Conservation (phyloP, 2,113 vertebrate species). For the Protobothrops mucrosquamatus region DNA sequence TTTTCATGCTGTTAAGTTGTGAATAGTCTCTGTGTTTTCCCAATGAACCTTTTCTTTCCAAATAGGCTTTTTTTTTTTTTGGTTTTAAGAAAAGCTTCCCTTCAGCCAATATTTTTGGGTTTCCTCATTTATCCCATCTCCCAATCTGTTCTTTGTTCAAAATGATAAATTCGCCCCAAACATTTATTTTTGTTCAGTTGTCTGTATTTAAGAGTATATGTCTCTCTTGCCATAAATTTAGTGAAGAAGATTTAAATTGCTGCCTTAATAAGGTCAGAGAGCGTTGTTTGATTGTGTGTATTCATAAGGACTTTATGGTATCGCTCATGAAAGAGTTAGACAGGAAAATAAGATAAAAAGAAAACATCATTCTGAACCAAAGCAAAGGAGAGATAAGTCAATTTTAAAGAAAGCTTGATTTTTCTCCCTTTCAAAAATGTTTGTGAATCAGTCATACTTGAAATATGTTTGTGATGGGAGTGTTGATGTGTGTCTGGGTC, state of each 20-base stretch:
- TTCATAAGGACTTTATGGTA: neutral
- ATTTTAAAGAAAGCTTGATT: neutral
- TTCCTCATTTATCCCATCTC: neutral
- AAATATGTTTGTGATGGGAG: conserved; percentile 7
- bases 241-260: neutral
- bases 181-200: neutral
- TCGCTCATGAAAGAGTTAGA: neutral
- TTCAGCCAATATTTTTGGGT: neutral
- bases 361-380: neutral
- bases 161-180: neutral
- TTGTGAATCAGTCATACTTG: neutral
- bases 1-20: neutral
- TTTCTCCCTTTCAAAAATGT: neutral
- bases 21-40: neutral
- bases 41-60: neutral
- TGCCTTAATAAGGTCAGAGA: neutral
- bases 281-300: neutral
- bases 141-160: neutral
- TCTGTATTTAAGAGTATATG: neutral
- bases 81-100: neutral
- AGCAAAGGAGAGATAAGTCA: neutral
- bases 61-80: neutral
- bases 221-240: neutral
- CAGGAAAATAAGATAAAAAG: neutral
- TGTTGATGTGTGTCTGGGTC: neutral